Conservation (phyloP, 2,888 invertebrate species). For the Homarus gammarus region DNA sequence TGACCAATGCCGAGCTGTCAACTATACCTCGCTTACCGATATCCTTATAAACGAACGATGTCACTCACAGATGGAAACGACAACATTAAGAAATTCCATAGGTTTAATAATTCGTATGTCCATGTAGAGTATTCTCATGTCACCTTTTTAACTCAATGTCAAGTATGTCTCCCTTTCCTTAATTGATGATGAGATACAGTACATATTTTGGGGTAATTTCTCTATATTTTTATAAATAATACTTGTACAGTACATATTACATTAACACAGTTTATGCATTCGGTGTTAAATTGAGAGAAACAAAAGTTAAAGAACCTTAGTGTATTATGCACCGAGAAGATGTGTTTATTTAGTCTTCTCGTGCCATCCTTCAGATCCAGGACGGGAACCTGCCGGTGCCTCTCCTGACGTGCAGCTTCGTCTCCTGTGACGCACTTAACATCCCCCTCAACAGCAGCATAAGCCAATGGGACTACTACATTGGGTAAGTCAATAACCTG, state of each 20-base stretch:
- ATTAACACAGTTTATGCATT: not conserved
- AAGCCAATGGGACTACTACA: slow-evolving; percentile 28
- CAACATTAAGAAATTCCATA: no score
- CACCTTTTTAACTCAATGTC: no score
- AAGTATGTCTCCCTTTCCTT: no score
- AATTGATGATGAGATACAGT: no score
- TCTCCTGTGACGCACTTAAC: slow-evolving; percentile 17
- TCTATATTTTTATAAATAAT: not conserved
- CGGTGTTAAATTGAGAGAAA: not conserved
- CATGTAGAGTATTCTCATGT: no score
- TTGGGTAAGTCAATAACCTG: slow-evolving; percentile 23
- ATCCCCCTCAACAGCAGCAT: not conserved
- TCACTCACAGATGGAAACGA: no score
- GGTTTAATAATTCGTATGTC: no score
- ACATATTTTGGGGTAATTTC: no score
- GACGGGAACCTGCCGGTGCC: slow-evolving; percentile 3
- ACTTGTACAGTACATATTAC: not conserved
- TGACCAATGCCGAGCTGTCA: no score
- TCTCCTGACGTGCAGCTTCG: slow-evolving; percentile 23
- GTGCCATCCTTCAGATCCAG: not conserved
- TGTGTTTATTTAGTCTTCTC: no score
- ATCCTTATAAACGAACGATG: no score
- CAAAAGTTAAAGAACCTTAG: not conserved
- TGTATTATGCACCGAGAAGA: not conserved
- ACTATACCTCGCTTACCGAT: no score